Evolutionary conservation across 92 coral and sea anemone genomes (phyloP).

Genomic region (Porites evermanni): DNA sequence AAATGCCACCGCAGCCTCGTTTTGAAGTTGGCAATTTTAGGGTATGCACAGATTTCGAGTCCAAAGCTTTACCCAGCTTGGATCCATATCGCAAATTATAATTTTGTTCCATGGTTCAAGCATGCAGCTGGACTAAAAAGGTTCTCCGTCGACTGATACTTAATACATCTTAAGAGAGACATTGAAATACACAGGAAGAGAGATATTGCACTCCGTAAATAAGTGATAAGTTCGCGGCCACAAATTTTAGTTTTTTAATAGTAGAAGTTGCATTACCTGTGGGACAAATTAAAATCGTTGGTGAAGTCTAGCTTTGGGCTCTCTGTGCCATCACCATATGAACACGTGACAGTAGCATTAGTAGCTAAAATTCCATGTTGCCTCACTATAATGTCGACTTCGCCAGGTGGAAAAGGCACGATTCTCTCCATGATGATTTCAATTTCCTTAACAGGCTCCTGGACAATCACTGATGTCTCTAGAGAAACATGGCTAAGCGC

Average conservation of each 20-base stretch:
- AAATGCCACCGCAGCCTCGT: no score
- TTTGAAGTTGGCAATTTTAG: no score
- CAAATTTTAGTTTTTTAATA: not conserved
- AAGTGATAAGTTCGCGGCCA: no score
- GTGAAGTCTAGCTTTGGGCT: not conserved
- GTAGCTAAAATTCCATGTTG: slow-evolving; percentile 15
- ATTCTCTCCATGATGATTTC: slow-evolving; percentile 26
- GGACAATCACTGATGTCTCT: slow-evolving; percentile 30
- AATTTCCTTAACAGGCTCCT: slow-evolving; percentile 36
- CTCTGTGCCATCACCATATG: slow-evolving; percentile 56
- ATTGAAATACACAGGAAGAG: no score
- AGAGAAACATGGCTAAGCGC: slow-evolving; percentile 6
- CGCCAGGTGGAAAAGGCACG: slow-evolving; percentile 31
- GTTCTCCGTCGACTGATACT: no score
- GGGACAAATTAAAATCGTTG: not conserved
- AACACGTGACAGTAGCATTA: slow-evolving; percentile 28
- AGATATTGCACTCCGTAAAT: no score
- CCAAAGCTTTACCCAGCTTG: no score
- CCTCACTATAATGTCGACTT: slow-evolving; percentile 28
- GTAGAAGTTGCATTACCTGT: slow-evolving; percentile 17
- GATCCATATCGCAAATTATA: no score
- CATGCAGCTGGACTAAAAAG: no score
- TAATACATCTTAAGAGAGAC: no score
- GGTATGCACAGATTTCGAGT: no score
- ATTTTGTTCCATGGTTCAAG: no score